Conservation (phyloP, 2,888 invertebrate species). For the Ptychoptera albimana region DNA sequence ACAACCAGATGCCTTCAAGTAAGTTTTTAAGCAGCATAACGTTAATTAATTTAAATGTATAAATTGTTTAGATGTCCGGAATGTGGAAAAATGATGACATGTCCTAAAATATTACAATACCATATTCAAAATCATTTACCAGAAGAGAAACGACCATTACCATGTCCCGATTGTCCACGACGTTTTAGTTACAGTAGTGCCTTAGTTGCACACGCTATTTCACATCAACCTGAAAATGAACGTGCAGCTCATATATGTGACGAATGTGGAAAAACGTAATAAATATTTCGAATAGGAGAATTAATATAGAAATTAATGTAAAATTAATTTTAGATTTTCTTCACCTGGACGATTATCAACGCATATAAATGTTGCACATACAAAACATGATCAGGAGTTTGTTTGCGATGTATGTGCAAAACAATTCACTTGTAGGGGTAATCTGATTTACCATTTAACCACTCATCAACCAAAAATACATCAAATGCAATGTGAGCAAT, state of each 20-base stretch:
- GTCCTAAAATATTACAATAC: slow-evolving; percentile 13
- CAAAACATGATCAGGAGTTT: slow-evolving; percentile 8
- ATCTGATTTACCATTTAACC: slow-evolving; percentile 13
- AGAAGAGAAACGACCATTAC: slow-evolving; percentile 11
- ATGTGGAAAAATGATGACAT: slow-evolving; percentile 13
- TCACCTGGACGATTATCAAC: slow-evolving; percentile 10
- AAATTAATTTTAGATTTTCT: slow-evolving; percentile 8
- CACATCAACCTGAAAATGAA: slow-evolving; percentile 12
- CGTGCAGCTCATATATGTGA: slow-evolving; percentile 12
- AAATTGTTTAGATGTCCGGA: slow-evolving; percentile 11
- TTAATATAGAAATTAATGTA: not conserved
- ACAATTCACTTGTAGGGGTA: slow-evolving; percentile 12
- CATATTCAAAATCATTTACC: slow-evolving; percentile 15
- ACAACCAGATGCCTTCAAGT: slow-evolving; percentile 14
- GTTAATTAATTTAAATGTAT: too few relatives aligned
- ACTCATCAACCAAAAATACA: slow-evolving; percentile 12
- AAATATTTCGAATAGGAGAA: not conserved
- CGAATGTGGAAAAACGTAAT: slow-evolving; percentile 13
- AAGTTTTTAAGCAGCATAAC: not conserved
- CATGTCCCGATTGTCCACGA: slow-evolving; percentile 12
- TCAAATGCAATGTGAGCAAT: slow-evolving; percentile 13
- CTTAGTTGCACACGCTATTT: slow-evolving; percentile 10
- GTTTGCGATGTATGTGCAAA: slow-evolving; percentile 13
- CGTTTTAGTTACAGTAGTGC: slow-evolving; percentile 13
- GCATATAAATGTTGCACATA: slow-evolving; percentile 10